These are phyloP conservation scores for Drosophila prosaltans DNA, from an alignment of 1,140 invertebrate genomes.

Conservation along the genomic window DNA sequence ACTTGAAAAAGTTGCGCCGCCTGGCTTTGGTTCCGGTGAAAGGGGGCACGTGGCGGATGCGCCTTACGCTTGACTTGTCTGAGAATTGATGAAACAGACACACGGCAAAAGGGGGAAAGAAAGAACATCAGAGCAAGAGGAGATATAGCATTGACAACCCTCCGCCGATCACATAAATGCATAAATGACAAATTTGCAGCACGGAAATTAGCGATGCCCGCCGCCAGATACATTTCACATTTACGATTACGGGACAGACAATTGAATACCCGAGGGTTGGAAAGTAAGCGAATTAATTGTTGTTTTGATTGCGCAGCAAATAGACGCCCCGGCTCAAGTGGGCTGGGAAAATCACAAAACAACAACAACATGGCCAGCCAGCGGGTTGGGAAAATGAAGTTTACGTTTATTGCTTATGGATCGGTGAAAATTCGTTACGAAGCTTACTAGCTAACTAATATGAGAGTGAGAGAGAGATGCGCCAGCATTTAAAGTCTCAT, in stretches of 20 bases:
- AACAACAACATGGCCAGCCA: background rate
- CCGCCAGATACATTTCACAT: conserved; percentile 77
- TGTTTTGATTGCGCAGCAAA: conserved; percentile 74
- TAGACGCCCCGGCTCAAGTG: conserved; percentile 47
- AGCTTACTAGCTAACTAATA: conserved; percentile 55
- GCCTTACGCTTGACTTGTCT: conserved; percentile 69
- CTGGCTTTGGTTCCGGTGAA: conserved; percentile 59
- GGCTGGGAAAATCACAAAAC: conserved; percentile 57
- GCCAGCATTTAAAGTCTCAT: too few species aligned
- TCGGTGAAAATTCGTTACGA: conserved; percentile 75
- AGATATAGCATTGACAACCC: conserved; percentile 15
- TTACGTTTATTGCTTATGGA: conserved; percentile 57
- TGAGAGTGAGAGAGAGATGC: background rate
- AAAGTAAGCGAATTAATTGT: conserved; percentile 74
- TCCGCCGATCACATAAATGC: conserved; percentile 33
- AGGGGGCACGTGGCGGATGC: conserved; percentile 71
- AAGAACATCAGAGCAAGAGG: too few species aligned
- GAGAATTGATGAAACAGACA: conserved; percentile 62
- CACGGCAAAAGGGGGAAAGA: conserved; percentile 13
- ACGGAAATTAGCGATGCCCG: conserved; percentile 78
- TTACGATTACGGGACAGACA: conserved; percentile 66
- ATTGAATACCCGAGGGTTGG: conserved; percentile 71
- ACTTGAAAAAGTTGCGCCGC: conserved; percentile 62
- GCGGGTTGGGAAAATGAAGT: conserved; percentile 47
- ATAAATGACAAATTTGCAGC: conserved; percentile 71